Evolutionary conservation across 2,888 invertebrate genomes (phyloP), one percentile per base, ranked within the genome.

Genomic region (Trichopoda pennipes): DNA sequence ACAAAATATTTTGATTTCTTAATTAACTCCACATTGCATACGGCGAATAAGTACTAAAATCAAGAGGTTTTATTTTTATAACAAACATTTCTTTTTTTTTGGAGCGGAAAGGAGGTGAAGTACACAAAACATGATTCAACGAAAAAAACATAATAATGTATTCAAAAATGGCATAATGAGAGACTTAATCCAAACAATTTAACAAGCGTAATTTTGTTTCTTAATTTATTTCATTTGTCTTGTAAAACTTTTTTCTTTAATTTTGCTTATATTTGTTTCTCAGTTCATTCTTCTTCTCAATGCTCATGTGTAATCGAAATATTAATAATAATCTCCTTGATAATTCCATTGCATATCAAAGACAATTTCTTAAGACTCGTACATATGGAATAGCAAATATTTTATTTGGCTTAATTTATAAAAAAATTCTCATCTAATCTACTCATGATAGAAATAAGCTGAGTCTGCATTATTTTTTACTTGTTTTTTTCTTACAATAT

Each of bases 1-100:
- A 75, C 55, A 75, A 72, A 75, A 68, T 68, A 75, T 66, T 78
- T 81, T 78, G 78, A 78, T 78, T 78, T 81, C 79, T 75, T 79
- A 76, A 74, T 82, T 72, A 79, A 56, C 42, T 21, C 9, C 35
- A 47, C 47, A 38, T 53, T 63, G 51, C 47, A 66, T 42, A 66
- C 47, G 42, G 17, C 9, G 19, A 28, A 35, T 60, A 21, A 38
- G 38, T 12, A 38, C 12, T 12, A 38, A 38, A 12, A 38, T 38
- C 12, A 38, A 38, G 38, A 55, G 23, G 16, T 14, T n/a, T 44
- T 16, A 14, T 16, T 44, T 16, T 16, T 6, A 3, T 44, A n/a
- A 1, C 14, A 12, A 1, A 44, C 6, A 44, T 44, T 44, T 16
- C 6, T 3, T 4, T 44, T 14, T n/a, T 44, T 6, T 44, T n/a